Conservation (phyloP, 2,888 invertebrate genomes). For the Zygaena filipendulae region DNA sequence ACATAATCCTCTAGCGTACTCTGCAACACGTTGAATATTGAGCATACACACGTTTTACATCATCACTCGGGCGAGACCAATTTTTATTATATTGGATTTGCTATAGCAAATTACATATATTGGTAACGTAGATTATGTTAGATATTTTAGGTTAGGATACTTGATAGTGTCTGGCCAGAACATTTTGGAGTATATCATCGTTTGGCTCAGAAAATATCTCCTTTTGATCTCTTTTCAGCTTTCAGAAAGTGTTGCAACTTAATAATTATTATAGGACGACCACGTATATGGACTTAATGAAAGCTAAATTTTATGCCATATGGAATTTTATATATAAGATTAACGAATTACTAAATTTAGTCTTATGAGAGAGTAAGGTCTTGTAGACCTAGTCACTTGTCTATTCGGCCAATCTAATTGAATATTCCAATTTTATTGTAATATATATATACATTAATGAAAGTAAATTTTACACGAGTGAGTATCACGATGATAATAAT, state of each 20-base stretch:
- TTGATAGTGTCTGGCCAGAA: conserved; percentile 68
- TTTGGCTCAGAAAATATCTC: conserved; percentile 68
- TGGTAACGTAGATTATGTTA: conserved; percentile 64
- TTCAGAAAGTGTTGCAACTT: conserved; percentile 66
- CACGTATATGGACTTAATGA: conserved; percentile 62
- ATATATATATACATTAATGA: conserved; percentile 11
- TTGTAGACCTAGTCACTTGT: conserved; percentile 62
- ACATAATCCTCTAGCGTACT: too few relatives aligned
- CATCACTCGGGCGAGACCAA: too few relatives aligned
- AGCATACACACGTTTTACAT: too few relatives aligned
- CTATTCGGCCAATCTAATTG: conserved; percentile 63
- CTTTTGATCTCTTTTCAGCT: conserved; percentile 67
- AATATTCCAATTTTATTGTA: conserved; percentile 67
- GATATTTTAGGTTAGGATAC: conserved; percentile 69
- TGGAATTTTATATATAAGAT: conserved; percentile 67
- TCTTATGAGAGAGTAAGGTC: conserved; percentile 58
- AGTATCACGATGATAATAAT: too few relatives aligned
- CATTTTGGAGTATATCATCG: conserved; percentile 68
- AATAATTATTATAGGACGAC: conserved; percentile 55
- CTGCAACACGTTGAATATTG: too few relatives aligned
- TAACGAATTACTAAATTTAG: conserved; percentile 70
- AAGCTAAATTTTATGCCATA: conserved; percentile 68
- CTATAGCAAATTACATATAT: conserved; percentile 58
- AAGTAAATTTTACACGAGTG: not conserved
- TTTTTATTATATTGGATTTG: conserved; percentile 58